Evolutionary conservation across 92 coral and sea anemone genomes (phyloP).

Genomic region (Epizoanthus stellaris): DNA sequence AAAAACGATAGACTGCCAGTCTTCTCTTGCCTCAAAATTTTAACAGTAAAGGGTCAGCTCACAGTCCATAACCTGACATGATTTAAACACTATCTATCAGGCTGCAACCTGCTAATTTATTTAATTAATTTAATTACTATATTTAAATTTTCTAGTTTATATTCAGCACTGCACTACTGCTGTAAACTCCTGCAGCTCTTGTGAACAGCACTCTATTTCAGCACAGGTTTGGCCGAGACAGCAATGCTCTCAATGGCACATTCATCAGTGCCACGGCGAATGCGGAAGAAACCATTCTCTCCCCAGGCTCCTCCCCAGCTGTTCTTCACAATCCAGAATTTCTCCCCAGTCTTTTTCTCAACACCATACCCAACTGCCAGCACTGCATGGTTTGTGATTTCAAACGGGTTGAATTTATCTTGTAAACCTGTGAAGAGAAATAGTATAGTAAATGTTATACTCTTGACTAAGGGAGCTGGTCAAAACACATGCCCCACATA

Average conservation of each 20-base stretch:
- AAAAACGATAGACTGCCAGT: too few species aligned
- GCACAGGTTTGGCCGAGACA: conserved; percentile 57
- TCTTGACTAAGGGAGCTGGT: neutral
- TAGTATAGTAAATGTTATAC: neutral
- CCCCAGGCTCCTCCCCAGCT: conserved; percentile 81
- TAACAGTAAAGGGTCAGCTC: too few species aligned
- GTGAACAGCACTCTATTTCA: conserved; percentile 5
- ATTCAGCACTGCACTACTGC: neutral
- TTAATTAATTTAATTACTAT: too few species aligned
- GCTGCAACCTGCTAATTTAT: too few species aligned
- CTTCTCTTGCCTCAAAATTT: too few species aligned
- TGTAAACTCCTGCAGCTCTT: too few species aligned
- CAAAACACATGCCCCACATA: too few species aligned
- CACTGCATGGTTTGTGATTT: conserved; percentile 79
- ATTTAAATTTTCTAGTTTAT: too few species aligned
- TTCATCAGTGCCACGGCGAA: conserved; percentile 75
- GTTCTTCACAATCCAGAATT: conserved; percentile 82
- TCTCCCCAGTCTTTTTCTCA: conserved; percentile 67
- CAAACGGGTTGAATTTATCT: conserved; percentile 78
- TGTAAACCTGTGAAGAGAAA: conserved; percentile 52
- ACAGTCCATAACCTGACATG: too few species aligned
- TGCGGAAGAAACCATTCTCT: conserved; percentile 72
- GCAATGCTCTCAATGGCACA: conserved; percentile 76
- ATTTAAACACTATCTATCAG: too few species aligned
- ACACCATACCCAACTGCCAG: conserved; percentile 81